Percentiles rank a stretch among this genome's conserved stretches.
Evolutionary conservation across 2,113 vertebrate species (phyloP).

Genomic region (Urocolius indicus): DNA sequence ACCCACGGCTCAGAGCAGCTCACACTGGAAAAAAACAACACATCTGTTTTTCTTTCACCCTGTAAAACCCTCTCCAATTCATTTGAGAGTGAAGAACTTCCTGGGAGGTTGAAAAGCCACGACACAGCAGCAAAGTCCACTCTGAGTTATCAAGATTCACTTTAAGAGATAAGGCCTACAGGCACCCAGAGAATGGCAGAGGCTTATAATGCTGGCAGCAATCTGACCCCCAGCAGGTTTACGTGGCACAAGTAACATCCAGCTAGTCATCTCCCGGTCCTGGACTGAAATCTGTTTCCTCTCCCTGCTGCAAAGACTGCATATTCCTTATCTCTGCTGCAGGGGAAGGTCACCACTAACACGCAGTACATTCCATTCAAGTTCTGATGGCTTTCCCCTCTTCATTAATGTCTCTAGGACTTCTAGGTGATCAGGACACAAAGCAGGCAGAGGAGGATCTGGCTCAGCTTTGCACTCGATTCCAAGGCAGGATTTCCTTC

Average conservation of each 20-base stretch:
- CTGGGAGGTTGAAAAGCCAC: not conserved
- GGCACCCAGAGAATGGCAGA: not conserved
- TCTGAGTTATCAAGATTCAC: not conserved
- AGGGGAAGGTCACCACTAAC: not conserved
- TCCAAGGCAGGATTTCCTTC: not conserved
- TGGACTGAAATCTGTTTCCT: not conserved
- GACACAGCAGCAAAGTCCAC: slow-evolving; percentile 18
- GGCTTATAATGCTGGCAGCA: not conserved
- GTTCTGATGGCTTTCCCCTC: not conserved
- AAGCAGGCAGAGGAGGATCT: not conserved
- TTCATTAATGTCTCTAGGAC: not conserved
- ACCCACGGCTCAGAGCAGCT: not conserved
- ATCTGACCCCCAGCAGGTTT: not conserved
- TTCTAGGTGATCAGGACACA: not conserved
- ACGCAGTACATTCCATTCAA: not conserved
- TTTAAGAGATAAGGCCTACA: slow-evolving; percentile 34
- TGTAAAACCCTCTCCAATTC: not conserved
- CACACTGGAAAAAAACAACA: not conserved
- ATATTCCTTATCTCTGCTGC: not conserved
- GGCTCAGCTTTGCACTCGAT: not conserved
- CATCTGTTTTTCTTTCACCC: not conserved
- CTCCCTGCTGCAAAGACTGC: not conserved
- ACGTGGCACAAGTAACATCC: slow-evolving; percentile 27
- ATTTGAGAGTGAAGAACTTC: not conserved
- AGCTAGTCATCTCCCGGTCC: not conserved